Base-by-base conservation (phyloP, 2,113 vertebrate species). In the Clarias gariepinus region DNA sequence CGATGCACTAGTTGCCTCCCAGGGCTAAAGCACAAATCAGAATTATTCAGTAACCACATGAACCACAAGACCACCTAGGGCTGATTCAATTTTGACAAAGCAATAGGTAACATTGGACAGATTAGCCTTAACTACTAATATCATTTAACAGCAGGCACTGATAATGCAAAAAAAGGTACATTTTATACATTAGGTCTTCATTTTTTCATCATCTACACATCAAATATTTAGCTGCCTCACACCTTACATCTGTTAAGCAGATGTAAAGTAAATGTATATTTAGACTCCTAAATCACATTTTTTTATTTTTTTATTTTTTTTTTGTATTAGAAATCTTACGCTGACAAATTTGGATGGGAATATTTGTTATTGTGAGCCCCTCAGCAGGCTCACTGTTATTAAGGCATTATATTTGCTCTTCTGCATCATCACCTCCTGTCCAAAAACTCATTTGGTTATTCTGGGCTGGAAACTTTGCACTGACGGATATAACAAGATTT, bases 11-110 rank as follows among this genome's bases (percentile, higher is more conserved):
- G 90, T 90, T 91, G 92, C 81, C 47, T 66, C 60, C 94, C 93
- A 90, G 91, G 90, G 91, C 92, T 83, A 90, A 86, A 91, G 93
- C 91, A 89, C 91, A 88, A 90, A 88, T 92, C 90, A 87, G 79
- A 89, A 89, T 90, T 86, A 87, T 89, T 85, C 86, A 78, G 25
- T 86, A 89, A 89, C 84, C 53, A 88, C 91, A 89, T 87, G 89
- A 91, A 89, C 90, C 57, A 36, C 57, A 81, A 36, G 89, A 79
- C 91, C 92, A 93, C 91, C 90, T 92, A 87, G 19, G 90, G 64
- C 82, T 83, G 84, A 90, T 88, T 84, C 81, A 23, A 88, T 86
- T 83, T 85, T 81, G 73, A 90, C 79, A 86, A 81, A 83, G 28
- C 82, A 74, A 86, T 58, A 74, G 30, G 21, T 47, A 86, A 57